phyloP scores from a whole-genome alignment of 2,113 vertebrate genomes.

The Procavia capensis region DNA sequence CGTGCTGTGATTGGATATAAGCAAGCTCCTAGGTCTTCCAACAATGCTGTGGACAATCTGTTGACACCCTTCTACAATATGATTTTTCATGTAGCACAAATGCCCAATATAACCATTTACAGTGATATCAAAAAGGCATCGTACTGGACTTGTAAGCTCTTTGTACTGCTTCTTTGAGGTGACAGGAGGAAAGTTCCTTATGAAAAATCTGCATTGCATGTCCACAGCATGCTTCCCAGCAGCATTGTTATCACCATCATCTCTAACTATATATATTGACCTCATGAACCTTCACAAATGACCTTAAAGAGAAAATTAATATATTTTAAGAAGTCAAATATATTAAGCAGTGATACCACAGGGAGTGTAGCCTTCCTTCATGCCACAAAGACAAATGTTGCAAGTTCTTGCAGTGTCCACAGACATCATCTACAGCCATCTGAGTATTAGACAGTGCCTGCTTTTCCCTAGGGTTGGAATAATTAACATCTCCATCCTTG shows the following conservation, averaged over 20 bases:
- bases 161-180: not conserved
- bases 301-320: constrained; percentile 38
- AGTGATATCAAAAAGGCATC: not conserved
- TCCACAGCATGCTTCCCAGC: not conserved
- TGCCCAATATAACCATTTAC: not conserved
- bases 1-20: not conserved
- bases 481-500: not conserved
- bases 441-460: not conserved
- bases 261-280: constrained; percentile 48
- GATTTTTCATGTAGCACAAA: constrained; percentile 27
- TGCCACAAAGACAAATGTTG: not conserved
- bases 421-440: not conserved
- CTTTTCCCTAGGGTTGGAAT: constrained; percentile 2
- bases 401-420: constrained; percentile 23
- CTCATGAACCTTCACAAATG: constrained; percentile 52
- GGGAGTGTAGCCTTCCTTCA: constrained; percentile 17
- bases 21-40: constrained; percentile 23
- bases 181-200: not conserved
- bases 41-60: not conserved
- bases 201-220: constrained; percentile 23
- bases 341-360: not conserved
- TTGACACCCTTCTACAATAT: constrained; percentile 13
- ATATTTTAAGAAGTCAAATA: constrained; percentile 35
- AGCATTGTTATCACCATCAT: constrained; percentile 36
- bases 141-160: constrained; percentile 31